These are phyloP conservation scores for Ictalurus punctatus DNA, from an alignment of 2,113 vertebrate species.

Conservation along the genomic window DNA sequence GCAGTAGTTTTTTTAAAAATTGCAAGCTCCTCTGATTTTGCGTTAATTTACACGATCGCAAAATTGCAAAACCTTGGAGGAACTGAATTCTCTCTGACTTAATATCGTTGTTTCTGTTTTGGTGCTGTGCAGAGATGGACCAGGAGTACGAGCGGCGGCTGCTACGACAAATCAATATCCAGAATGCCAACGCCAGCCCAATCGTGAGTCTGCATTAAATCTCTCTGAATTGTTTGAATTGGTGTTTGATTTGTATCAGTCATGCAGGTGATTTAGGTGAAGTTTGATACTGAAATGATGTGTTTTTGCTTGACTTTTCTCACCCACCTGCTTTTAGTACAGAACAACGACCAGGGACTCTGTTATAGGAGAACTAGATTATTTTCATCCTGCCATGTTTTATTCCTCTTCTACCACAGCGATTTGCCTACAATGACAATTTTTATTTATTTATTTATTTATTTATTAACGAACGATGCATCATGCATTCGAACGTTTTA, in stretches of 20 bases:
- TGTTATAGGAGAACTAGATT: not conserved
- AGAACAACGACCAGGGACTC: not conserved
- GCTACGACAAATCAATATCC: slow-evolving; percentile 91
- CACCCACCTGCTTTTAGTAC: not conserved
- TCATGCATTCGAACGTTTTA: no score
- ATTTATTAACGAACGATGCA: no score
- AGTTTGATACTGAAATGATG: not conserved
- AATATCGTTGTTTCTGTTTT: slow-evolving; percentile 12
- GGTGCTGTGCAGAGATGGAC: slow-evolving; percentile 77
- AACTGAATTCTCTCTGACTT: not conserved
- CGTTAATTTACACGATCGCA: no score
- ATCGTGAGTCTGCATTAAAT: slow-evolving; percentile 76
- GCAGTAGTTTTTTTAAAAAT: no score
- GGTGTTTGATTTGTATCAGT: not conserved
- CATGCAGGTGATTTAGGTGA: not conserved
- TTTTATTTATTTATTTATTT: not conserved
- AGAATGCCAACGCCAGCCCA: slow-evolving; percentile 91
- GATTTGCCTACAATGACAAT: not conserved
- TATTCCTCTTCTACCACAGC: not conserved
- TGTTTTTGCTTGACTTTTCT: not conserved
- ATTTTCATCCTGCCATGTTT: not conserved
- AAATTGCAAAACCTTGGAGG: no score
- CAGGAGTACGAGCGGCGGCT: slow-evolving; percentile 94
- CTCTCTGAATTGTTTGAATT: not conserved
- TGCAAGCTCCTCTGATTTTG: no score